A percentile compares a stretch with the other conserved stretches of the same genome.
Conservation (phyloP, 2,888 invertebrate genomes). For the Microctonus hyperodae region DNA sequence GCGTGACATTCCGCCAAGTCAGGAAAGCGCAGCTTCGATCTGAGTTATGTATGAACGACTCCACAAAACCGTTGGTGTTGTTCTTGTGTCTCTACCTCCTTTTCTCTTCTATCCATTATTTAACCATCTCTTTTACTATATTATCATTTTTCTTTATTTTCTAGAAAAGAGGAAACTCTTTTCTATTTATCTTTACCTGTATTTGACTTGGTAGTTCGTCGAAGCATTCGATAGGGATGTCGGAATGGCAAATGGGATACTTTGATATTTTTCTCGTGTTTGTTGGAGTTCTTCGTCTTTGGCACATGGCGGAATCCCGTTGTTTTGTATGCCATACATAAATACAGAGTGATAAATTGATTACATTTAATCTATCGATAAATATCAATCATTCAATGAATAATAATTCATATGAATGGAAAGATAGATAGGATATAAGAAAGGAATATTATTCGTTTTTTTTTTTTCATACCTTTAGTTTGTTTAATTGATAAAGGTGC, state of each 20-base stretch:
- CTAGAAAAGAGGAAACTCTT: too few relatives aligned
- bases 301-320: background rate
- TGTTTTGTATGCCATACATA: background rate
- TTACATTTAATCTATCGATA: background rate
- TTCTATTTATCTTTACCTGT: background rate
- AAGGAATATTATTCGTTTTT: background rate
- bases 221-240: constrained; percentile 32
- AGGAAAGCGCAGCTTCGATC: constrained; percentile 38
- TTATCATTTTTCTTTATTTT: constrained; percentile 5
- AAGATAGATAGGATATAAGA: background rate
- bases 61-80: constrained; percentile 28
- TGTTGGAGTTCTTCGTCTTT: background rate
- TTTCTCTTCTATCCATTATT: constrained; percentile 24
- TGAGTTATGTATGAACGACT: constrained; percentile 41
- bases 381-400: too few relatives aligned
- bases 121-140: constrained; percentile 3
- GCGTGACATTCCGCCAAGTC: constrained; percentile 42
- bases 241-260: constrained; percentile 25
- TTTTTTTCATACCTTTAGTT: background rate
- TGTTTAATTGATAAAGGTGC: background rate
- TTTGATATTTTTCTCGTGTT: constrained; percentile 15
- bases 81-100: constrained; percentile 24
- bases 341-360: background rate
- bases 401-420: background rate
- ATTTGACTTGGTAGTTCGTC: constrained; percentile 27